Percentiles rank a stretch among this genome's conserved stretches.
phyloP scores from a whole-genome alignment of 2,797 vertebrate genomes.

The Hippopotamyrus pictus region DNA sequence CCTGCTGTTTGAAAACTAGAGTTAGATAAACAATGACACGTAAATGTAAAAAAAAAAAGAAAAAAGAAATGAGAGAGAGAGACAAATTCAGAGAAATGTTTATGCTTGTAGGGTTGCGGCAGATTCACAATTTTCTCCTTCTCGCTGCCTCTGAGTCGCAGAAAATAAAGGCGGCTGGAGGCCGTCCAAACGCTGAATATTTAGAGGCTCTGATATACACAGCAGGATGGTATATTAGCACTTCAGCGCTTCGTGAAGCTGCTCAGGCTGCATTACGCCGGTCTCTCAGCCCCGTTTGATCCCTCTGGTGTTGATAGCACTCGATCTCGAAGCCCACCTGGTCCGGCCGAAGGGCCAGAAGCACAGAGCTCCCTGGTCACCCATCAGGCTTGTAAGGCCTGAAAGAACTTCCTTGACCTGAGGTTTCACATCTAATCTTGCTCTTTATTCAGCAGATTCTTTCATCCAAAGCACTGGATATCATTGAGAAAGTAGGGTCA shows the following conservation, averaged over 20 bases:
- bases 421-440: not conserved
- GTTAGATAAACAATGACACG: slow-evolving; percentile 55
- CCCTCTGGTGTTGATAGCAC: not conserved
- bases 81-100: slow-evolving; percentile 12
- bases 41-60: slow-evolving; percentile 7
- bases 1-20: slow-evolving; percentile 57
- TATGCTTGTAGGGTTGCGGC: not conserved
- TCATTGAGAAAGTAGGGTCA: not conserved
- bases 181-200: not conserved
- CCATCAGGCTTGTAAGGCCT: not conserved
- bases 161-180: not conserved
- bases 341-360: not conserved
- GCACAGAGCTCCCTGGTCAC: not conserved
- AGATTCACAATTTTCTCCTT: not conserved
- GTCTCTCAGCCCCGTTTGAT: not conserved
- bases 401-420: not conserved
- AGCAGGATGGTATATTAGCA: not conserved
- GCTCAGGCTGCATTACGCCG: not conserved
- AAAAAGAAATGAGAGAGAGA: not conserved
- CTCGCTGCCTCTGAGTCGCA: slow-evolving; percentile 5
- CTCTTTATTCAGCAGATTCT: not conserved
- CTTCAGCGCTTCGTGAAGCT: not conserved
- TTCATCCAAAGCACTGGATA: not conserved
- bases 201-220: not conserved
- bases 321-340: not conserved